Conservation (phyloP, 1,140 invertebrate genomes). For the Sinella curviseta region DNA sequence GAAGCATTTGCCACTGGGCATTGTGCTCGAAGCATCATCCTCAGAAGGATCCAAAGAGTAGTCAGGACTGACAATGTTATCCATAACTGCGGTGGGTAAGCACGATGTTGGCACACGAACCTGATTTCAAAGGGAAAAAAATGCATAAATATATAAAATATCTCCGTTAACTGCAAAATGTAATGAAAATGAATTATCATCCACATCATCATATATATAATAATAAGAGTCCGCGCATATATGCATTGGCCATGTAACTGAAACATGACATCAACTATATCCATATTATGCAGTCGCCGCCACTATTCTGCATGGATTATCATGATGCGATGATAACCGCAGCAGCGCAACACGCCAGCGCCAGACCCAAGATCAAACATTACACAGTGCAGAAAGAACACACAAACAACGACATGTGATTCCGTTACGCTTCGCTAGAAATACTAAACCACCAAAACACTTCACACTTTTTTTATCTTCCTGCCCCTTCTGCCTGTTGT, state of each 20-base stretch:
- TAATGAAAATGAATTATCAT: constrained; percentile 1
- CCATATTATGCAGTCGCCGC: neutral
- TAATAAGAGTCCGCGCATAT: too few relatives aligned
- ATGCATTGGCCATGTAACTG: too few relatives aligned
- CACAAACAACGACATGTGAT: neutral
- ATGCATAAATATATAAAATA: neutral
- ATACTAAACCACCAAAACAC: neutral
- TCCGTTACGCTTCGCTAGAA: neutral
- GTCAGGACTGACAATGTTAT: constrained; percentile 36
- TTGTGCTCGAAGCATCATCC: constrained; percentile 36
- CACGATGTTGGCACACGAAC: constrained; percentile 66
- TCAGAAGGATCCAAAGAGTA: constrained; percentile 45
- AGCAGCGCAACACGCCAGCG: neutral
- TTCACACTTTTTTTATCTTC: constrained; percentile 4
- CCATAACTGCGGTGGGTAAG: constrained; percentile 57
- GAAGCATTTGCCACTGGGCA: constrained; percentile 49
- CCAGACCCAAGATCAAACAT: too few relatives aligned
- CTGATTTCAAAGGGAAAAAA: constrained; percentile 46
- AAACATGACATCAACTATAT: neutral
- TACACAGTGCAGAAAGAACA: too few relatives aligned
- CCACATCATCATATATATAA: neutral
- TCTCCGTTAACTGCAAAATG: too few relatives aligned
- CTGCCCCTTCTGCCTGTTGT: neutral
- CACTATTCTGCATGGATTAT: too few relatives aligned
- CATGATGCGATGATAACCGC: neutral